These are phyloP conservation scores for Psilopogon haemacephalus DNA, from an alignment of 2,113 vertebrate species.

Conservation along the genomic window DNA sequence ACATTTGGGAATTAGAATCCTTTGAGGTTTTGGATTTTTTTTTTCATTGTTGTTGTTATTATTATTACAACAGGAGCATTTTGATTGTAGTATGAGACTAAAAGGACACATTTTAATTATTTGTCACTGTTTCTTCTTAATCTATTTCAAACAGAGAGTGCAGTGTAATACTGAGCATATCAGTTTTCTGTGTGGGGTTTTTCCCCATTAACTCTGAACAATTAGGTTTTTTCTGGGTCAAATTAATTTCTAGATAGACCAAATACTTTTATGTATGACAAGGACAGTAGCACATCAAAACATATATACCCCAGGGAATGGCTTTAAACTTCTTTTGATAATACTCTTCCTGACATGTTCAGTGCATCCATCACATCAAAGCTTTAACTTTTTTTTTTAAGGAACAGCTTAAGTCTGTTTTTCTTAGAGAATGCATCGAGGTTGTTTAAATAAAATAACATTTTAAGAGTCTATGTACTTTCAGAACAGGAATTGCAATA, in stretches of 20 bases:
- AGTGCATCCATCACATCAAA: constrained; percentile 73
- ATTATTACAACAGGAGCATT: not conserved
- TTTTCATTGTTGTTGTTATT: not conserved
- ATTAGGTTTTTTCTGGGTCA: constrained; percentile 74
- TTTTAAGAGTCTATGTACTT: constrained; percentile 22
- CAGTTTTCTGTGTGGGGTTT: constrained; percentile 42
- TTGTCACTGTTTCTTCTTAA: constrained; percentile 41
- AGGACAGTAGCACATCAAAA: constrained; percentile 75
- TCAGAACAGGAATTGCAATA: constrained; percentile 49
- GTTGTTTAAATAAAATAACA: constrained; percentile 49
- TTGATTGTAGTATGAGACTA: not conserved
- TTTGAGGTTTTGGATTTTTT: not conserved
- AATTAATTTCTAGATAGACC: constrained; percentile 68
- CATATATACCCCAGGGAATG: constrained; percentile 52
- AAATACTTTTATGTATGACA: constrained; percentile 72
- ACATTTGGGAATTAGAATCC: not conserved
- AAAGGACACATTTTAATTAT: not conserved
- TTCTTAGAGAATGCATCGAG: constrained; percentile 51
- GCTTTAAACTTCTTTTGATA: constrained; percentile 75
- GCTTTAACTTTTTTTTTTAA: constrained; percentile 14
- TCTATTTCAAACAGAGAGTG: constrained; percentile 50
- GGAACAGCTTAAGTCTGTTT: constrained; percentile 58
- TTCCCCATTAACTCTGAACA: constrained; percentile 43
- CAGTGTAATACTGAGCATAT: constrained; percentile 1
- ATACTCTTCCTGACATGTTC: constrained; percentile 73